Base-by-base conservation (phyloP, 2,797 vertebrate species). In the Orientallactaga sibirica region DNA sequence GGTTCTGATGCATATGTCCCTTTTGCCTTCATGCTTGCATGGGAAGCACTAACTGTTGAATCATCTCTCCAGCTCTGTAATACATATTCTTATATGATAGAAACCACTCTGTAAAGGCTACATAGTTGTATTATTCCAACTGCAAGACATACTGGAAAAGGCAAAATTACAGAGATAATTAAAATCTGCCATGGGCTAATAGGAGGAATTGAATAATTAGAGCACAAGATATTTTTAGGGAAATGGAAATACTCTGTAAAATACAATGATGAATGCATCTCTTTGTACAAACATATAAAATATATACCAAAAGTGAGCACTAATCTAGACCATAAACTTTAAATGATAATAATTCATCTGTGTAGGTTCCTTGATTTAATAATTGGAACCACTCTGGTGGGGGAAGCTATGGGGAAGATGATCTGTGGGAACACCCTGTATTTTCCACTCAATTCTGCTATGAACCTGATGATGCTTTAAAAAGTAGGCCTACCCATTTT, bases 391-490 rank as follows among this genome's bases (percentile, higher is more conserved):
- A 22, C n/a, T 78, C 41, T 58, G 61, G 22, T 55, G 27, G 29
- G n/a, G 22, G 48, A 37, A 70, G 77, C 64, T 77, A 68, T 55
- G 41, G 61, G 55, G 22, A 78, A 80, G 58, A 11, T 14, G 14
- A 37, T 29, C 37, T 66, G 22, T 78, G 33, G 55, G 58, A 91
- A 86, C 27, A 61, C 25, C 55, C 61, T 84, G 43, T 85, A 55
- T n/a, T 95, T 92, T 82, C 71, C 37, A 80, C 18, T 76, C 18
- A 67, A 5, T 94, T 89, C 84, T 84, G 7, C 25, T 81, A n/a
- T 73, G 68, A 81, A 93, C 22, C 67, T 82, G 88, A 77, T 7
- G 24, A 70, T 86, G 37, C n/a, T 90, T 71, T 11, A 41, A 78
- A 93, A 55, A 90, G 66, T 66, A 64, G 62, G 22, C 15, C 62